Evolutionary conservation across 2,113 vertebrate species (phyloP), one percentile per base, ranked within the genome.

Genomic region (Otolemur garnettii): DNA sequence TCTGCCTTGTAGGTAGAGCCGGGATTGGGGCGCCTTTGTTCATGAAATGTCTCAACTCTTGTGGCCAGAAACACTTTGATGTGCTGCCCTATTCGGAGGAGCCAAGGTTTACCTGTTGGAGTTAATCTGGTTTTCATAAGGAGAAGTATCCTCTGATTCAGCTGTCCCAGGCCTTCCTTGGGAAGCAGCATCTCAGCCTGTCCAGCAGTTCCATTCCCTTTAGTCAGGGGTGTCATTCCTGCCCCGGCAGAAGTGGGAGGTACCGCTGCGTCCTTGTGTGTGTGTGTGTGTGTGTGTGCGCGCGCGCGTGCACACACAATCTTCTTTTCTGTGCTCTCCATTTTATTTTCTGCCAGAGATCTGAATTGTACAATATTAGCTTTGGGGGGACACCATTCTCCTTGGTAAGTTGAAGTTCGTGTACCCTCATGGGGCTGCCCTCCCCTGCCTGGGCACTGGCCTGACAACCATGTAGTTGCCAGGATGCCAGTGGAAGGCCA

Each of bases 91-190:
- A 0, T 17, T 17, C 1, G 53, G 24, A 74, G 42, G 17, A 59
- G 17, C 28, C 55, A 2, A 42, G 74, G 42, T 84, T 69, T 13
- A 72, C 42, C 66, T 62, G 60, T 62, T 11, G 26, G 62, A 50
- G 62, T 64, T 64, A 4, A 62, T 24, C 8, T 3, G 2, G 10
- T 5, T 82, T 78, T 45, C 5, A 7, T 4, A 17, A 80, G 89
- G 53, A 50, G 53, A 38, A 7, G 53, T 68, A 5, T 68, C 24
- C 68, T 30, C 59, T 62, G 53, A 30, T 19, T 42, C 38, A 28
- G 24, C n/a, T 55, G 30, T 50, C 7, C 19, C 0, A 0, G 66
- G n/a, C 2, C 4, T 50, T 68, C 50, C 9, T 14, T 30, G 7
- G 75, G 69, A 75, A 66, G 35, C 1, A 21, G 18, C 2, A 9